Evolutionary conservation across 2,888 invertebrate genomes (phyloP).

Genomic region (Eupsilia transversa): DNA sequence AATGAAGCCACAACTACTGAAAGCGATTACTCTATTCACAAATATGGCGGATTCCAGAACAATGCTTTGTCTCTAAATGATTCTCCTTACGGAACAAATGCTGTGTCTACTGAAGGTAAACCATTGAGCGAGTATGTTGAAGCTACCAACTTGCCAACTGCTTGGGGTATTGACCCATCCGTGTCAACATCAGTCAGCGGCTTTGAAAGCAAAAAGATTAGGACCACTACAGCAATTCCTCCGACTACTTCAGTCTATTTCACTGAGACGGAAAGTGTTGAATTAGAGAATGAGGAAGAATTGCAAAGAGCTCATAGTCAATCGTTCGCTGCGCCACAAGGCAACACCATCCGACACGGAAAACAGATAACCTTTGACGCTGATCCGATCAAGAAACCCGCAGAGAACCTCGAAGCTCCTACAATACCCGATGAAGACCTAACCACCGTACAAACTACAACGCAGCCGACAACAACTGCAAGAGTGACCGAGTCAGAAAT

Average conservation of each 20-base stretch:
- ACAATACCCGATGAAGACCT: conserved; percentile 77
- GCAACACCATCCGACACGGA: conserved; percentile 84
- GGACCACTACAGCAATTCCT: conserved; percentile 75
- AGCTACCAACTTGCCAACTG: conserved; percentile 85
- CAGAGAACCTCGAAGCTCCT: conserved; percentile 86
- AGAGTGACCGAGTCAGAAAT: conserved; percentile 76
- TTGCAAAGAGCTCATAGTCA: conserved; percentile 93
- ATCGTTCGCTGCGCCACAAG: conserved; percentile 92
- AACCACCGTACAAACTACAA: conserved; percentile 78
- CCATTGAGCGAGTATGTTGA: conserved; percentile 86
- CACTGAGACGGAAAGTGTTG: conserved; percentile 84
- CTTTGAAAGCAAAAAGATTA: conserved; percentile 86
- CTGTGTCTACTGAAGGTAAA: conserved; percentile 84
- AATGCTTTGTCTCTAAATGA: conserved; percentile 79
- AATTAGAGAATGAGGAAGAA: conserved; percentile 91
- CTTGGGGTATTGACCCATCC: conserved; percentile 85
- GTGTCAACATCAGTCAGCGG: conserved; percentile 76
- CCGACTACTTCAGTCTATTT: conserved; percentile 82
- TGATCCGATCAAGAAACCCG: conserved; percentile 79
- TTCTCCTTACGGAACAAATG: conserved; percentile 86
- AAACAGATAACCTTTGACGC: conserved; percentile 81
- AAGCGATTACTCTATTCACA: conserved; percentile 77
- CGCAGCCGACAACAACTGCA: conserved; percentile 76
- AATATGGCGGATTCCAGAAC: conserved; percentile 86
- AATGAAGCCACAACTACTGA: conserved; percentile 77